Percentiles rank a stretch among this genome's conserved stretches.
phyloP scores from a whole-genome alignment of 2,888 invertebrate genomes.

The Agrilus mali region DNA sequence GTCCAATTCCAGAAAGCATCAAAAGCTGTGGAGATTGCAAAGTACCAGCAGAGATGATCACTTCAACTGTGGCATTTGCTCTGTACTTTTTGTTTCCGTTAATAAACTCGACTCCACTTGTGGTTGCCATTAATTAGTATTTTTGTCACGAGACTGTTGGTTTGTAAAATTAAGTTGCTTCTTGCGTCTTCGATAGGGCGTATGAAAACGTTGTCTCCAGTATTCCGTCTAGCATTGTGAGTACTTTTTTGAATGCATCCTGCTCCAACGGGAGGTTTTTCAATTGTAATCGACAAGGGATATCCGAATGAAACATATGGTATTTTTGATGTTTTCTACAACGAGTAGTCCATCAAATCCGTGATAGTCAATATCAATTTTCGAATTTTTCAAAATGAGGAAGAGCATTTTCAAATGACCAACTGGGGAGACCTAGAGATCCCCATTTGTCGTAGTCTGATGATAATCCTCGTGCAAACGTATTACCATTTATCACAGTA shows the following conservation, averaged over 20 bases:
- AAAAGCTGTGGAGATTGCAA: constrained; percentile 49
- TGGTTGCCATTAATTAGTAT: constrained; percentile 43
- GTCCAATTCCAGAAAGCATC: constrained; percentile 55
- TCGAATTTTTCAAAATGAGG: constrained; percentile 51
- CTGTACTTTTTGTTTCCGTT: constrained; percentile 34
- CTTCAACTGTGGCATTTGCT: constrained; percentile 44
- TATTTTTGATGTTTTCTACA: constrained; percentile 44
- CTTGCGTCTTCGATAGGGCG: constrained; percentile 45
- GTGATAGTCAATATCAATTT: constrained; percentile 40
- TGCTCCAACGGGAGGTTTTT: constrained; percentile 46
- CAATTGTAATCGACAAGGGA: constrained; percentile 45
- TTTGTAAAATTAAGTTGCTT: constrained; percentile 40
- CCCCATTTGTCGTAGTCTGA: constrained; percentile 46
- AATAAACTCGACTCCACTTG: constrained; percentile 39
- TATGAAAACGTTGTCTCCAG: constrained; percentile 52
- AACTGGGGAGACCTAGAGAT: constrained; percentile 39
- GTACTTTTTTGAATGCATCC: constrained; percentile 49
- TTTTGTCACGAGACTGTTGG: constrained; percentile 40
- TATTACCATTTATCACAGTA: constrained; percentile 45
- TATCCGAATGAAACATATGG: constrained; percentile 48
- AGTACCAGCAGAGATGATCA: constrained; percentile 45
- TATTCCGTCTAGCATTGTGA: constrained; percentile 44
- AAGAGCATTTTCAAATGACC: constrained; percentile 43
- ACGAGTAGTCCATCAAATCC: constrained; percentile 42
- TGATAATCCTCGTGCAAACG: constrained; percentile 39